Evolutionary conservation across 2,113 vertebrate species (phyloP).

Genomic region (Anolis carolinensis): DNA sequence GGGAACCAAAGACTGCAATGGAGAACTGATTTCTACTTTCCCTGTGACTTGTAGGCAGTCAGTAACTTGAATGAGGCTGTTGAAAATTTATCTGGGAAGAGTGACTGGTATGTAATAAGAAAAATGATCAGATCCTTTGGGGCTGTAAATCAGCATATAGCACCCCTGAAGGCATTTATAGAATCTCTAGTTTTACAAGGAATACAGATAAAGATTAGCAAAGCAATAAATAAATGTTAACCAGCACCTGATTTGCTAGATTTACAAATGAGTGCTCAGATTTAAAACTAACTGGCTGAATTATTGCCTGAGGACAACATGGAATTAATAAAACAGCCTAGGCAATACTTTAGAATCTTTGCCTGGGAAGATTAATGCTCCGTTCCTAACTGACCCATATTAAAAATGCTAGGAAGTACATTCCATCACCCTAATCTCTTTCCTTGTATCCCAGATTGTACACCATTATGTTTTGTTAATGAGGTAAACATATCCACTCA

Average conservation of each 20-base stretch:
- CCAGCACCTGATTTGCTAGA: not conserved
- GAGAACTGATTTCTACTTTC: not conserved
- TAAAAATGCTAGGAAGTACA: slow-evolving; percentile 3
- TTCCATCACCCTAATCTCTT: slow-evolving; percentile 21
- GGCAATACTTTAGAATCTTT: slow-evolving; percentile 35
- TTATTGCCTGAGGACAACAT: slow-evolving; percentile 32
- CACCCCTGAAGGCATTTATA: not conserved
- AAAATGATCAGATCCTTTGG: slow-evolving; percentile 4
- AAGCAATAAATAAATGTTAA: slow-evolving; percentile 27
- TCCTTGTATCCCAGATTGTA: slow-evolving; percentile 29
- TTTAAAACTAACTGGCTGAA: slow-evolving; percentile 43
- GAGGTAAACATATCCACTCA: slow-evolving; percentile 35
- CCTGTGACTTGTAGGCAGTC: slow-evolving; percentile 16
- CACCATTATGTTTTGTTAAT: slow-evolving; percentile 20
- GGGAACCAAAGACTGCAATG: not conserved
- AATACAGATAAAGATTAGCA: slow-evolving; percentile 17
- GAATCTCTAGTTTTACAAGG: slow-evolving; percentile 37
- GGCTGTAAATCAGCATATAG: slow-evolving; percentile 13
- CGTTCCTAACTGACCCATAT: slow-evolving; percentile 23
- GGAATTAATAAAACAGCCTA: slow-evolving; percentile 31
- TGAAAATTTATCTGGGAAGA: slow-evolving; percentile 16
- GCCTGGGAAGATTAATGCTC: slow-evolving; percentile 18
- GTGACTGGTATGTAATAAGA: not conserved
- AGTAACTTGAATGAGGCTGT: not conserved
- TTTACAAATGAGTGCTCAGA: slow-evolving; percentile 40